phyloP scores from a whole-genome alignment of 2,113 vertebrate species.

The Chloebia gouldiae region DNA sequence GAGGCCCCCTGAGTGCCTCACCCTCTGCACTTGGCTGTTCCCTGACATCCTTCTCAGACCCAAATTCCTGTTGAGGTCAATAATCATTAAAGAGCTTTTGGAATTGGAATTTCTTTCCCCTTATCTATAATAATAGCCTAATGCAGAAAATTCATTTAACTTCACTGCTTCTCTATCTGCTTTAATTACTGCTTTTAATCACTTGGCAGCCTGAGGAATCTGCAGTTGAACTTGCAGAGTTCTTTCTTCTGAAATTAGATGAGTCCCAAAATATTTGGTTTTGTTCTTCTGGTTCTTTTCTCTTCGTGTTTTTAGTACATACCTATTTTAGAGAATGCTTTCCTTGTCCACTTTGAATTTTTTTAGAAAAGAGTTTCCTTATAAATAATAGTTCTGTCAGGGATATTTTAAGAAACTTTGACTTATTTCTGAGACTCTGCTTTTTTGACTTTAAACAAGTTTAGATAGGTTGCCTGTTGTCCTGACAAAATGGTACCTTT shows the following conservation, averaged over 20 bases:
- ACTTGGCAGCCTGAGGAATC: not conserved
- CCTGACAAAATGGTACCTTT: not conserved
- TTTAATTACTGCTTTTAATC: constrained; percentile 26
- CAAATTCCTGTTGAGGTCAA: not conserved
- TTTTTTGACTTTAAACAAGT: not conserved
- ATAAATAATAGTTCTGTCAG: not conserved
- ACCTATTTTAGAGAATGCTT: not conserved
- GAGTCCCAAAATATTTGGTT: not conserved
- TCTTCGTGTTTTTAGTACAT: not conserved
- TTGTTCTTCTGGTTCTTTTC: not conserved
- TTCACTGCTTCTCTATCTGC: not conserved
- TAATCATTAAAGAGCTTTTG: not conserved
- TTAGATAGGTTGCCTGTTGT: not conserved
- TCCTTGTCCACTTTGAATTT: not conserved
- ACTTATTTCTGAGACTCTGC: not conserved
- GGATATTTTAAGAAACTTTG: not conserved
- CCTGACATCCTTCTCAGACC: not conserved
- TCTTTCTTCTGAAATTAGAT: not conserved
- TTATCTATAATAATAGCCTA: not conserved
- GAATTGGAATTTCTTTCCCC: not conserved
- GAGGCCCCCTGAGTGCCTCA: not conserved
- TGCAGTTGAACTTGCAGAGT: not conserved
- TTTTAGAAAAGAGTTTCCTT: not conserved
- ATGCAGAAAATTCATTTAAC: not conserved
- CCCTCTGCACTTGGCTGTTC: not conserved